phyloP scores from a whole-genome alignment of 2,888 invertebrate species.

The Zygogramma bicolorata region DNA sequence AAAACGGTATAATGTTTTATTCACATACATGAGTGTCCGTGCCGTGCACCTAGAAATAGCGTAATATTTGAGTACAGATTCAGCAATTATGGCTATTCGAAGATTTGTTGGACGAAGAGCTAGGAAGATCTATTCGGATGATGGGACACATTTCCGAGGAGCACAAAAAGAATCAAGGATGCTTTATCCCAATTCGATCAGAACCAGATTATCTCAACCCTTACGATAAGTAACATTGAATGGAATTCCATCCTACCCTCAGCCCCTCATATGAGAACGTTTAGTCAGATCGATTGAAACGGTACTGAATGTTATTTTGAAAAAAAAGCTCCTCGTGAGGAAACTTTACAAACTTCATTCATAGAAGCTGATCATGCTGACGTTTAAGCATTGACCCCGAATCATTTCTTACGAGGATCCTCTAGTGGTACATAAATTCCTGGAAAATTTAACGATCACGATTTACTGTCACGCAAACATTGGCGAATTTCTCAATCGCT shows the following conservation, averaged over 20 bases:
- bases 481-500: no score
- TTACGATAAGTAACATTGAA: neutral
- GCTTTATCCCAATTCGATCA: no score
- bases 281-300: no score
- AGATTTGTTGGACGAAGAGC: neutral
- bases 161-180: neutral
- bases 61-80: neutral
- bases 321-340: no score
- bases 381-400: neutral
- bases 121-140: neutral
- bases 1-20: no score
- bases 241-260: neutral
- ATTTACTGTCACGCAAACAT: no score
- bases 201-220: neutral
- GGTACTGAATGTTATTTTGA: no score
- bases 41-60: no score
- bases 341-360: no score
- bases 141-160: neutral
- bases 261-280: constrained; percentile 1
- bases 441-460: no score
- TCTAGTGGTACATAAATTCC: neutral
- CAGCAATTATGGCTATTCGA: neutral
- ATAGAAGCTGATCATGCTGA: constrained; percentile 3
- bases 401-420: neutral
- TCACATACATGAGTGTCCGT: no score